A percentile compares a stretch with the other conserved stretches of the same genome.
These are phyloP conservation scores for Thymallus thymallus DNA, from an alignment of 2,113 vertebrate species.

Conservation along the genomic window DNA sequence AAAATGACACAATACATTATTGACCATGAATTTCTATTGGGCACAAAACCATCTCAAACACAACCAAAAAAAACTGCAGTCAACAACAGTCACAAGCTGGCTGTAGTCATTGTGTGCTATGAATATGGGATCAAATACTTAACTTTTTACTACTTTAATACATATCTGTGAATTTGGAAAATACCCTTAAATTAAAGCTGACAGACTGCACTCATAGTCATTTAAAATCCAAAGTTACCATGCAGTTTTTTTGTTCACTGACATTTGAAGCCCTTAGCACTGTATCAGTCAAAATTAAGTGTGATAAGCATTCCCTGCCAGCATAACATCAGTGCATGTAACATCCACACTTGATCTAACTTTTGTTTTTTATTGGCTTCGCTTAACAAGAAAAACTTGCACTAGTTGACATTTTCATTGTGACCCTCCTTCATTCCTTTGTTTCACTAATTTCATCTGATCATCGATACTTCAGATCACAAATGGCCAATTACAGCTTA, in stretches of 20 bases:
- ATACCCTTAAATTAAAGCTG: no score
- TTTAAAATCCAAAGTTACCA: neutral
- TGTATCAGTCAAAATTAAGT: slow-evolving; percentile 18
- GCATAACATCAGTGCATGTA: slow-evolving; percentile 47
- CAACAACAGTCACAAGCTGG: no score
- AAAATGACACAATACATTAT: no score
- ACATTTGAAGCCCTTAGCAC: slow-evolving; percentile 24
- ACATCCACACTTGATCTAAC: slow-evolving; percentile 58
- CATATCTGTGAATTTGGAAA: no score
- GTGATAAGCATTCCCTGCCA: slow-evolving; percentile 55
- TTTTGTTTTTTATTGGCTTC: slow-evolving; percentile 59
- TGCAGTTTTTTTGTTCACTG: slow-evolving; percentile 13
- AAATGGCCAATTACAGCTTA: slow-evolving; percentile 63
- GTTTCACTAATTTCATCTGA: slow-evolving; percentile 44
- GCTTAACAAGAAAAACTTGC: slow-evolving; percentile 62
- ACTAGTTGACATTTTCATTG: slow-evolving; percentile 68
- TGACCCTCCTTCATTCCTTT: slow-evolving; percentile 48
- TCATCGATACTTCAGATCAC: slow-evolving; percentile 63
- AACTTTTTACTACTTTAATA: no score
- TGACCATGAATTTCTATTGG: no score
- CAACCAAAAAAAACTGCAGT: no score
- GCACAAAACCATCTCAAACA: no score
- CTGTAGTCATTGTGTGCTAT: no score
- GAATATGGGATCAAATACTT: no score
- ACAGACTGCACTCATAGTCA: no score